Evolutionary conservation across 1,140 invertebrate genomes (phyloP).

Genomic region (Drosophila subpulchrella): DNA sequence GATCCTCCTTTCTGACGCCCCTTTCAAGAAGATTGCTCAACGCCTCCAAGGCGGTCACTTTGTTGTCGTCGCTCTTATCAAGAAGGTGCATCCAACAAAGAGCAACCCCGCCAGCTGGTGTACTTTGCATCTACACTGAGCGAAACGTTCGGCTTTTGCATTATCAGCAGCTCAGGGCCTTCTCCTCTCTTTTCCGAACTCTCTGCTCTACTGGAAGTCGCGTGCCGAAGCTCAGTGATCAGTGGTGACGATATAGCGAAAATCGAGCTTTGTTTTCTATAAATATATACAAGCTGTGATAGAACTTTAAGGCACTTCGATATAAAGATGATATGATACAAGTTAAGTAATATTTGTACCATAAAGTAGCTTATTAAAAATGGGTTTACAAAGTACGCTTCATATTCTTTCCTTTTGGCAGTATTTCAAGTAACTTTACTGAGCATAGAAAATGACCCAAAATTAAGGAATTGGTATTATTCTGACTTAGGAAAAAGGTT

Average conservation of each 20-base stretch:
- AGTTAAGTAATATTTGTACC: too few species aligned
- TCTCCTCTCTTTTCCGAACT: not conserved
- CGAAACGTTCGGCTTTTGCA: not conserved
- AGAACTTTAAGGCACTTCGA: too few species aligned
- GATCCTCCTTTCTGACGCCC: not conserved
- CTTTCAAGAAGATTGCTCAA: not conserved
- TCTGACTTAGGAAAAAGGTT: too few species aligned
- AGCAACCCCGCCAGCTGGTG: conserved; percentile 12
- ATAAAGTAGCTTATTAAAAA: too few species aligned
- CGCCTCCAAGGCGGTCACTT: conserved; percentile 46
- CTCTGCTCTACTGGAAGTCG: conserved; percentile 7
- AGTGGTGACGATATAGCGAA: not conserved
- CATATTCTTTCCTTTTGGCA: too few species aligned
- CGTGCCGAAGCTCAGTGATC: conserved; percentile 1
- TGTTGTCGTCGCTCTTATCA: conserved; percentile 58
- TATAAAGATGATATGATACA: too few species aligned
- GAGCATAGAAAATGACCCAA: too few species aligned
- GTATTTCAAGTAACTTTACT: too few species aligned
- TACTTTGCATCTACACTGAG: conserved; percentile 55
- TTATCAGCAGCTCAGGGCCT: conserved; percentile 8
- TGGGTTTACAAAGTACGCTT: too few species aligned
- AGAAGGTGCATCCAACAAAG: conserved; percentile 50
- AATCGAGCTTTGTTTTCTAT: not conserved
- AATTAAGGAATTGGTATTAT: too few species aligned
- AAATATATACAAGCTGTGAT: not conserved